A percentile compares a stretch with the other conserved stretches of the same genome.
Conservation (phyloP, 2,797 vertebrate genomes). For the Xenentodon cancila region DNA sequence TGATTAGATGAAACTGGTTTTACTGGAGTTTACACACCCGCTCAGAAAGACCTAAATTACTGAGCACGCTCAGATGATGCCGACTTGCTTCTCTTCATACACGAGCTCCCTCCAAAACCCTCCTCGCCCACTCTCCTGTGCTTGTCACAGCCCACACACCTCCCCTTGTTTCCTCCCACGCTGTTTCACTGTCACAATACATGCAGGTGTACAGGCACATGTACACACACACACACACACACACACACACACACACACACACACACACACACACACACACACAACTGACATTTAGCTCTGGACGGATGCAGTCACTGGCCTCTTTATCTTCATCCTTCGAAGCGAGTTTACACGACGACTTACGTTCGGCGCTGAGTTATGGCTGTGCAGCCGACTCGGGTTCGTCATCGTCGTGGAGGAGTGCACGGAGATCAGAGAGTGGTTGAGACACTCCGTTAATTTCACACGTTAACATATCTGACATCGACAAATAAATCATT, state of each 20-base stretch:
- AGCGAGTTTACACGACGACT: slow-evolving; percentile 6
- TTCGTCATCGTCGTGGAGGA: slow-evolving; percentile 4
- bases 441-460: too few relatives aligned
- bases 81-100: background rate
- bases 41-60: background rate
- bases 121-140: slow-evolving; percentile 52
- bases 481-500: background rate
- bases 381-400: slow-evolving; percentile 22
- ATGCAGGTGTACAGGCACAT: background rate
- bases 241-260: background rate
- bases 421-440: too few relatives aligned
- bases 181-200: slow-evolving; percentile 2
- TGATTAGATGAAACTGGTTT: background rate
- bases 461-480: background rate
- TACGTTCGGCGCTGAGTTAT: slow-evolving; percentile 21
- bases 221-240: background rate
- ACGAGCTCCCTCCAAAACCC: slow-evolving; percentile 16
- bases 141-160: slow-evolving; percentile 37
- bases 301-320: slow-evolving; percentile 21
- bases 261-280: too few relatives aligned
- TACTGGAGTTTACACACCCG: too few relatives aligned
- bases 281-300: slow-evolving; percentile 31
- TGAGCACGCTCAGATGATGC: too few relatives aligned
- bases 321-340: slow-evolving; percentile 35
- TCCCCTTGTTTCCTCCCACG: slow-evolving; percentile 27